Evolutionary conservation across 1,140 invertebrate genomes (phyloP).

Genomic region (Eciton burchellii): DNA sequence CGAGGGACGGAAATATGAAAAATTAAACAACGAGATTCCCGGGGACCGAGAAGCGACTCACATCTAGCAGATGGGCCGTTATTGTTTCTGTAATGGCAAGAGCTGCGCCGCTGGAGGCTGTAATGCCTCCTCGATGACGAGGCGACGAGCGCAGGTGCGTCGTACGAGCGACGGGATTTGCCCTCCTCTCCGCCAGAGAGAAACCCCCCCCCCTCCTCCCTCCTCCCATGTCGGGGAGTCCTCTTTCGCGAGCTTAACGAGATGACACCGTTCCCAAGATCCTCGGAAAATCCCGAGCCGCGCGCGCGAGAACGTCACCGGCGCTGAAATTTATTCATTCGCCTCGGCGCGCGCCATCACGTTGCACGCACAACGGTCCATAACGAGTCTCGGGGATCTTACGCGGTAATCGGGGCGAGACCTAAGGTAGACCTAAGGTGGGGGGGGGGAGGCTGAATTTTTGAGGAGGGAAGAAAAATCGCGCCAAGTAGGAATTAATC

Average conservation of each 20-base stretch:
- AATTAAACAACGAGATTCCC: constrained; percentile 20
- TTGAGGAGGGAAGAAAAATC: neutral
- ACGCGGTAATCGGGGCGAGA: constrained; percentile 21
- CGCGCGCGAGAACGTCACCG: constrained; percentile 52
- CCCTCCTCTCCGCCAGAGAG: constrained; percentile 31
- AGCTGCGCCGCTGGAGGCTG: constrained; percentile 25
- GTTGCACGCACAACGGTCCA: constrained; percentile 41
- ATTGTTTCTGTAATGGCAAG: constrained; percentile 54
- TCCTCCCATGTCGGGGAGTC: neutral
- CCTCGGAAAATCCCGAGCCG: constrained; percentile 42
- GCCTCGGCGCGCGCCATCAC: constrained; percentile 15
- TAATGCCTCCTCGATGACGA: constrained; percentile 62
- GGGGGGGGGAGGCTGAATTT: neutral
- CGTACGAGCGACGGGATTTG: constrained; percentile 56
- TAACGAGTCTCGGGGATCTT: constrained; percentile 37
- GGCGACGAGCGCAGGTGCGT: constrained; percentile 58
- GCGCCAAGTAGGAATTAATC: neutral
- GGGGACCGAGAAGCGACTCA: neutral
- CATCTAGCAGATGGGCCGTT: constrained; percentile 30
- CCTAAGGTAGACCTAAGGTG: neutral
- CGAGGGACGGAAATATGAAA: neutral
- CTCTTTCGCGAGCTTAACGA: constrained; percentile 61
- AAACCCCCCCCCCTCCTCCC: neutral
- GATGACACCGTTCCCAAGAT: constrained; percentile 61
- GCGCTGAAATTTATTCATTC: constrained; percentile 57